These are phyloP conservation scores for Gavia stellata DNA, from an alignment of 2,113 vertebrate species.

Conservation along the genomic window DNA sequence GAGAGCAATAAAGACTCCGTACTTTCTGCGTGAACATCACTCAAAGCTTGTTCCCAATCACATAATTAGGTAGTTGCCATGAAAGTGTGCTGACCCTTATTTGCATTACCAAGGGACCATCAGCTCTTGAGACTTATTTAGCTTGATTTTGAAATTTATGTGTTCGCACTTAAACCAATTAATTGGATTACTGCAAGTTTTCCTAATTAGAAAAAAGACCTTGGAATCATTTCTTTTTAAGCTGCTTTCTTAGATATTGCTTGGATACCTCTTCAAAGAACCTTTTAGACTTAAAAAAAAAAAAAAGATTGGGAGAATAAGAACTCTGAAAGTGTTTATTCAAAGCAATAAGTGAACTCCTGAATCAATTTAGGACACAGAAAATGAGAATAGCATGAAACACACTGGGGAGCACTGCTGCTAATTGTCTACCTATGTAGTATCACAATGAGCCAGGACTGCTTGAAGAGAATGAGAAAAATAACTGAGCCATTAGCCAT, in stretches of 20 bases:
- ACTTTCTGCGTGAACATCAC: not conserved
- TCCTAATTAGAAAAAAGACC: not conserved
- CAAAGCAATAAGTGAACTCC: not conserved
- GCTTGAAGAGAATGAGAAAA: not conserved
- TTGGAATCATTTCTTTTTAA: not conserved
- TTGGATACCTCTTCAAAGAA: not conserved
- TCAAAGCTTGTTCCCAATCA: not conserved
- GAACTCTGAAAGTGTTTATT: not conserved
- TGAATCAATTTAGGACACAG: not conserved
- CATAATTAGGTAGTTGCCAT: not conserved
- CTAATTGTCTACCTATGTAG: not conserved
- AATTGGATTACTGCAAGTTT: not conserved
- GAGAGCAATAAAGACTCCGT: not conserved
- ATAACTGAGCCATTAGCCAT: not conserved
- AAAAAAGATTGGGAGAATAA: not conserved
- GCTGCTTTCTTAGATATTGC: not conserved
- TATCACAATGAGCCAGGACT: not conserved
- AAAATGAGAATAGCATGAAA: not conserved
- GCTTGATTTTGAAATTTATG: not conserved
- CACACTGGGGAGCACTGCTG: not conserved
- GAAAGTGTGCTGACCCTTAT: not conserved
- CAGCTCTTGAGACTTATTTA: not conserved
- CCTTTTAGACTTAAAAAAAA: not conserved
- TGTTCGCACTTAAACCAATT: not conserved
- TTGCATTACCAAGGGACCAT: not conserved